Evolutionary conservation across 2,113 vertebrate genomes (phyloP), one percentile per base, ranked within the genome.

Genomic region (Tricholaema leucomelas): DNA sequence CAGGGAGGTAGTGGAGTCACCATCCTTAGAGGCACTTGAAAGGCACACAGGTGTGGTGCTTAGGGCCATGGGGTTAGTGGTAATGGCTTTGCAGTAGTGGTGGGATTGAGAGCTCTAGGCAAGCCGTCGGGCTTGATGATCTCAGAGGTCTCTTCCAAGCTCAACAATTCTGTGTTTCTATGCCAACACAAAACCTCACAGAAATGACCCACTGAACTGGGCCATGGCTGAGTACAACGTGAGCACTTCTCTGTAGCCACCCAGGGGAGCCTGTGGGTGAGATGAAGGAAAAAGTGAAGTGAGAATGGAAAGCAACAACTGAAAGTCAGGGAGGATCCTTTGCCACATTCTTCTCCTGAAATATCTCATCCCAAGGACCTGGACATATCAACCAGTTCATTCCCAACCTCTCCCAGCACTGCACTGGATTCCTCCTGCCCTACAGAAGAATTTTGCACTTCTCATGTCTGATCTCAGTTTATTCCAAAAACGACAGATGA

Each of bases 401-500:
- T 80, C 58, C 66, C 52, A 93, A 24, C 42, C 46, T 94, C 75
- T 82, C 31, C 55, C 31, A 81, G 52, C 28, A 40, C 48, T 70
- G 36, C 8, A 0, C 40, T 44, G 50, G 40, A 52, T 93, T 84
- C 35, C 83, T 87, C 16, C 60, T 91, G 72, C 85, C 46, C 33
- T 44, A 70, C 55, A 85, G 38, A 78, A 3, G 3, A 21, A 20
- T 18, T n/a, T 70, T 64, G 42, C 36, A 16, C 64, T 96, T 92
- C 93, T 87, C 91, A 85, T 0, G 58, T 71, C 88, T 94, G 82
- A 92, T 65, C 88, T 40, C 52, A 48, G 80, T 65, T 87, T 91
- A 67, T 86, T 92, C 80, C 80, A 72, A 67, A 93, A 95, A 75
- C 60, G 92, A 66, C 56, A 95, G 85, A 96, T 92, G 87, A 96